Base-by-base conservation (phyloP, 1,140 invertebrate genomes). In the Chironomus striatipennis region DNA sequence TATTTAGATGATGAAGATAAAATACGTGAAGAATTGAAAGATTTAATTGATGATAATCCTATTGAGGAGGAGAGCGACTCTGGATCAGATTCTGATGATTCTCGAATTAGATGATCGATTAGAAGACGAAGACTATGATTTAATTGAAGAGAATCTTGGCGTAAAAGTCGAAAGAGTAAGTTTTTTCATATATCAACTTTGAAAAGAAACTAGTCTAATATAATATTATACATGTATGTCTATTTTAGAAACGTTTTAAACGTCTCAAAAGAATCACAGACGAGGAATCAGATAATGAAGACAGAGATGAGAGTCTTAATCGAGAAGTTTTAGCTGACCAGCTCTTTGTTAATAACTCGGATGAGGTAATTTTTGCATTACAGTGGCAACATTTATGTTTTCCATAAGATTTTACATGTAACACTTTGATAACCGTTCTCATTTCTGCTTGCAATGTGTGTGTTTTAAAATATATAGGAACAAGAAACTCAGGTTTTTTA, bases 81-180 rank as follows among this genome's bases (percentile, higher is more conserved):
- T 12, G 92, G 93, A 77, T 93, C 92, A 9, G 91, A 93, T 80
- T 88, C 82, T 21, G 24, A 34, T 34, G 24, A 34, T 5, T 92
- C 90, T 75, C 80, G 91, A 95, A 80, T 86, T 91, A 76, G 94
- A 96, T 83, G 96, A 98, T 83, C 87, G 95, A 73, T 84, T 99
- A 0, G 95, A 98, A 83, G 97, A 99, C 82, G 97, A 99, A 80
- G 97, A 99, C 87, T 97, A 97, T 82, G 97, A 98, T 85, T 86
- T 99, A 8, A 90, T 99, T 77, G 96, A 99, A 81, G 98, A 99
- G 83, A 99, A 99, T 88, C 88, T 98, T 77, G 98, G 97, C 76
- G 91, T 96, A 10, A 97, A 98, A 89, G 90, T 98, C 76, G 90
- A 93, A 83, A 90, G 92, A 79, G 93, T 95, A 86, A 84, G 86